Percentiles rank a stretch among this genome's conserved stretches.
Conservation (phyloP, 2,888 invertebrate genomes). For the Drosophila siamana region DNA sequence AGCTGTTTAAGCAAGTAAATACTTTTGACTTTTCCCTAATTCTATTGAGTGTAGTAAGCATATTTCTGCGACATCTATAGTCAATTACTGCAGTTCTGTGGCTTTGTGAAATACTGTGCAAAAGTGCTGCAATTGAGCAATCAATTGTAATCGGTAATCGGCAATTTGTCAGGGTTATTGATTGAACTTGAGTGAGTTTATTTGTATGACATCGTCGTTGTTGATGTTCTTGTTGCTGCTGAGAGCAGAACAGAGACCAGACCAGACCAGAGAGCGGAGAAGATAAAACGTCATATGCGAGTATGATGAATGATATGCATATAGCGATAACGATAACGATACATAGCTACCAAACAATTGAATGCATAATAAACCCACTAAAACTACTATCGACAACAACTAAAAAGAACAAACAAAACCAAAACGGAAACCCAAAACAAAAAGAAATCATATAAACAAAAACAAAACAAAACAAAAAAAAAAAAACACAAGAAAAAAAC, state of each 20-base stretch:
- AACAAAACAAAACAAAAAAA: conserved; percentile 19
- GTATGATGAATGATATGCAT: conserved; percentile 9
- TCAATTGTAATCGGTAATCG: background rate
- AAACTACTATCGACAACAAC: conserved; percentile 64
- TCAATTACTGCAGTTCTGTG: background rate
- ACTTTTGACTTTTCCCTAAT: no score
- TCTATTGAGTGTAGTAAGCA: no score
- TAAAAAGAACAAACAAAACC: conserved; percentile 20
- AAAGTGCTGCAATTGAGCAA: background rate
- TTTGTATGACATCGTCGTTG: background rate
- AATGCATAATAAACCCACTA: conserved; percentile 66
- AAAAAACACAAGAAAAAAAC: conserved; percentile 2
- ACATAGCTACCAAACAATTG: conserved; percentile 52
- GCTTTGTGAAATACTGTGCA: background rate
- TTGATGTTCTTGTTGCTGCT: background rate
- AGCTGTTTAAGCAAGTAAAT: no score
- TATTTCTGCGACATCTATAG: background rate
- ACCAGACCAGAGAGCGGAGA: background rate
- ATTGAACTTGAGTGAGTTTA: conserved; percentile 8
- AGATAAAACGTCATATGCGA: conserved; percentile 7
- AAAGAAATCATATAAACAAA: conserved; percentile 6
- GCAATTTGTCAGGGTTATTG: conserved; percentile 14
- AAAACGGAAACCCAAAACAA: background rate
- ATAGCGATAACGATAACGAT: conserved; percentile 40
- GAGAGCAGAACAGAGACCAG: background rate